Evolutionary conservation across 2,888 invertebrate genomes (phyloP), one percentile per base, ranked within the genome.

Genomic region (Drosophila tanythrix): DNA sequence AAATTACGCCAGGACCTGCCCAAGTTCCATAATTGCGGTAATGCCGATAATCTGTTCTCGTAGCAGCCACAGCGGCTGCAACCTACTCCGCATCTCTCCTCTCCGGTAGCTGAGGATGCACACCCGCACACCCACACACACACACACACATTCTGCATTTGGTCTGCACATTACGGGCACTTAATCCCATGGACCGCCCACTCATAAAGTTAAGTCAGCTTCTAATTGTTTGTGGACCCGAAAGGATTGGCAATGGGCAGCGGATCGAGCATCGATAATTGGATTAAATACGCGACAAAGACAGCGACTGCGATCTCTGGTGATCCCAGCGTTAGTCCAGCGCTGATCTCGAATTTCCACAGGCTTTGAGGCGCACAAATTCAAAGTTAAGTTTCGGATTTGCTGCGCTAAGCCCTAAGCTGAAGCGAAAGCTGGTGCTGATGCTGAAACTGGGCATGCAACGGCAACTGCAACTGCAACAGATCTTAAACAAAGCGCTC

Each of bases 21-120:
- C 83, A 86, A 74, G 86, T 76, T 83, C 77, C 74, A 85, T 91
- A 90, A 91, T 91, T 90, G 88, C 83, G 91, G 90, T 91, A 89
- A 83, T 82, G 89, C 82, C 79, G 71, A 90, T 89, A 83, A 90
- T 90, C 90, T 90, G 82, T 87, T 82, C 82, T 55, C 63, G 57
- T 64, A 52, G 60, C 68, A 59, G 53, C n/a, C 64, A 31, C 25
- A 48, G 53, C 48, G 50, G 51, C 66, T 52, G 65, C 61, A 43
- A 15, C 35, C 13, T 46, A 46, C 25, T 25, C 25, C 15, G 25
- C 27, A 46, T n/a, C 10, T 31, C 31, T 57, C 31, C 21, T 57
- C 57, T 8, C 27, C n/a, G 15, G 18, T 29, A 27, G 27, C 10
- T 27, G 55, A 59, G 63, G 74, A 51, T 62, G 50, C 35, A 13